Conservation (phyloP, 2,797 vertebrate genomes). For the Gambelia wislizenii region DNA sequence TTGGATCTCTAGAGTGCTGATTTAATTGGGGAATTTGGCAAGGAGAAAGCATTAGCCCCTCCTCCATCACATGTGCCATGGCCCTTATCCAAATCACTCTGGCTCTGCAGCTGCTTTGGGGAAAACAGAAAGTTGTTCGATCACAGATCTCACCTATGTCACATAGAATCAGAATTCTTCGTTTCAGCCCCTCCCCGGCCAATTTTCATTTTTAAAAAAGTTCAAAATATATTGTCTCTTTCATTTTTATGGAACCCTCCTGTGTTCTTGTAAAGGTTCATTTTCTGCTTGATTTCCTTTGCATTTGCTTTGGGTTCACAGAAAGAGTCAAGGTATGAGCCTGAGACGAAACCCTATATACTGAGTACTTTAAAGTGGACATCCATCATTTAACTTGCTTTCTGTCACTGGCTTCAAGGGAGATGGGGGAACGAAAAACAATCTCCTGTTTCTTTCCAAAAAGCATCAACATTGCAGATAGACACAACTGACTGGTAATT, state of each 20-base stretch:
- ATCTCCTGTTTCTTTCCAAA: conserved; percentile 43
- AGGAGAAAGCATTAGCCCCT: background rate
- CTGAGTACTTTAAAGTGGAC: conserved; percentile 50
- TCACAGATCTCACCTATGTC: background rate
- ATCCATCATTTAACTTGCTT: conserved; percentile 48
- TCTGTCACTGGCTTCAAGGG: conserved; percentile 40
- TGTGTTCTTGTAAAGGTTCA: conserved; percentile 41
- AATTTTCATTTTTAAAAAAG: background rate
- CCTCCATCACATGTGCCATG: background rate
- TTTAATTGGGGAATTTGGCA: background rate
- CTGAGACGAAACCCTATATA: conserved; percentile 56
- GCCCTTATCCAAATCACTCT: background rate
- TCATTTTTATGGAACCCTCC: conserved; percentile 26
- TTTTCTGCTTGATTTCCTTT: conserved; percentile 63
- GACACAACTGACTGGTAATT: conserved; percentile 17
- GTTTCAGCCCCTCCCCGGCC: background rate
- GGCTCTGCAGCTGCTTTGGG: background rate
- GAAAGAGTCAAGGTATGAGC: conserved; percentile 41
- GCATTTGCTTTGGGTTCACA: conserved; percentile 50
- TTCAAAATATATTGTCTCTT: conserved; percentile 32
- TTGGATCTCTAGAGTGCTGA: background rate
- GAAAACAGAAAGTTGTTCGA: background rate
- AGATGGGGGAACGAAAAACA: conserved; percentile 33
- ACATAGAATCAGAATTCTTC: background rate
- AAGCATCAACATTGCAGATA: background rate